Base-by-base conservation (phyloP, 2,113 vertebrate genomes). In the Rynchops niger region DNA sequence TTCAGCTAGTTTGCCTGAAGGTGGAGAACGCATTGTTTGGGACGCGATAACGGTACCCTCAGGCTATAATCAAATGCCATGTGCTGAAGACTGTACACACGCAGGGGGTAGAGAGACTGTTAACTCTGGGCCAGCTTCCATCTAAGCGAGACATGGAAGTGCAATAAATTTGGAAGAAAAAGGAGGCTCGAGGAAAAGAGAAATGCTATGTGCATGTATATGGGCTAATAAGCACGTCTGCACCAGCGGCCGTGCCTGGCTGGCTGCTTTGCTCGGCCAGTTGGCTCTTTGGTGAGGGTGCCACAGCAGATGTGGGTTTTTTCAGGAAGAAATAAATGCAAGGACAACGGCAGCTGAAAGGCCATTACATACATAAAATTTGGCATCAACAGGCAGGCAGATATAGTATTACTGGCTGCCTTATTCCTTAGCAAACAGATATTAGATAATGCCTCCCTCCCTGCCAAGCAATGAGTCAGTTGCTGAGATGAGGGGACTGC, bases 1-100 rank as follows among this genome's bases (percentile, higher is more conserved):
- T 95, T 90, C 87, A 94, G 78, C 78, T 52, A 70, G 67, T 80
- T 95, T 94, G 97, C 94, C 93, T 88, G 89, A 73, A 96, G 94
- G 91, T 82, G 86, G 88, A 94, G 71, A 80, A 86, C 18, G 82
- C 43, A 91, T 3, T 93, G 91, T 95, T 93, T 52, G 42, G 88
- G 82, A 86, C 20, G 13, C 4, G 62, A 10, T 74, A 87, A 70
- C 1, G 1, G 53, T 9, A 79, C 70, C 96, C 92, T 38, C 50
- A 34, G 90, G 94, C 87, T 73, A 11, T 26, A 66, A 80, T 12
- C 91, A 58, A 80, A 15, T 1, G 59, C 56, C 69, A 18, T 47
- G 84, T 74, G 63, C 80, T 55, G 78, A 69, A 50, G 53, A 20
- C 50, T 80, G 36, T 42, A 45, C 92, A 79, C 71, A 74, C 0